These are phyloP conservation scores for Melanerpes formicivorus DNA, from an alignment of 2,113 vertebrate genomes.

Conservation along the genomic window DNA sequence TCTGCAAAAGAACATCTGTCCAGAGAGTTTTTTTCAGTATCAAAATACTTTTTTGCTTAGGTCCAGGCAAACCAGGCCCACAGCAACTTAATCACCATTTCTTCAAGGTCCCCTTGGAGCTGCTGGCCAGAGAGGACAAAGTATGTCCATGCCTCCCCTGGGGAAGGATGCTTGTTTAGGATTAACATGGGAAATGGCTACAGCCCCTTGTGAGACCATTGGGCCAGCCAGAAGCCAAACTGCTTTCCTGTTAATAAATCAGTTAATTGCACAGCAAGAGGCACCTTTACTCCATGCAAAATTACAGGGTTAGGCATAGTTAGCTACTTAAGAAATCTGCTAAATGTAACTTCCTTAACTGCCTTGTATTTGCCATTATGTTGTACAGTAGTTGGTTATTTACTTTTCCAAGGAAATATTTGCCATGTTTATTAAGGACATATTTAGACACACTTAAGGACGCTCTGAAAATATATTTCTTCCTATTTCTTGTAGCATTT, in stretches of 20 bases:
- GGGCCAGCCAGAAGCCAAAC: slow-evolving; percentile 12
- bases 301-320: slow-evolving; percentile 61
- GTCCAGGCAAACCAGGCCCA: background rate
- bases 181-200: background rate
- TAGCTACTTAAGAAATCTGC: slow-evolving; percentile 61
- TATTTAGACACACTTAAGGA: slow-evolving; percentile 49
- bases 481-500: slow-evolving; percentile 51
- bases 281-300: slow-evolving; percentile 40
- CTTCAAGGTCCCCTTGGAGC: background rate
- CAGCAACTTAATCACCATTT: background rate
- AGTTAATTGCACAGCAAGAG: slow-evolving; percentile 66
- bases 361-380: slow-evolving; percentile 63
- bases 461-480: slow-evolving; percentile 48
- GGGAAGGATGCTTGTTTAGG: background rate
- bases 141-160: background rate
- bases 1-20: slow-evolving; percentile 9
- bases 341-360: slow-evolving; percentile 62
- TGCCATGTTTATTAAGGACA: slow-evolving; percentile 63
- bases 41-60: background rate
- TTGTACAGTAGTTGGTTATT: slow-evolving; percentile 57
- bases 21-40: background rate
- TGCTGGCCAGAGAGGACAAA: background rate
- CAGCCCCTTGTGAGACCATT: background rate
- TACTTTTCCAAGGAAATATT: slow-evolving; percentile 60
- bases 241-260: slow-evolving; percentile 52